Conservation (phyloP, 1,140 invertebrate species). For the Copidosoma floridanum region DNA sequence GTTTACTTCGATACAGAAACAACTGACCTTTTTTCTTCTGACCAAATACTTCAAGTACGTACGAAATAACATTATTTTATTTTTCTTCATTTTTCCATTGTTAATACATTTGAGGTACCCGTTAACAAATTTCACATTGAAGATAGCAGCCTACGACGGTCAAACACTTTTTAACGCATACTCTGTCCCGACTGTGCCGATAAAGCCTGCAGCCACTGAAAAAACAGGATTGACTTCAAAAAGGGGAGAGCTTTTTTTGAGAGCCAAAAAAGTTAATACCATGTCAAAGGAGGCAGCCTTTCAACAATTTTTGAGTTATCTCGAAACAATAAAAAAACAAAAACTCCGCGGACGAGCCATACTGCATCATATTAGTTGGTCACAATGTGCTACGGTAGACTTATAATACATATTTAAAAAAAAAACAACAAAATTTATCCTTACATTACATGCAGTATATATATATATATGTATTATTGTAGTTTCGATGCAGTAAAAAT, state of each 20-base stretch:
- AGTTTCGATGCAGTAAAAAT: not conserved
- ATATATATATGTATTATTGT: not conserved
- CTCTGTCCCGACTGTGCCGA: slow-evolving; percentile 9
- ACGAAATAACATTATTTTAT: not conserved
- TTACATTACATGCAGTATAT: not conserved
- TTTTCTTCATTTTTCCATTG: not conserved
- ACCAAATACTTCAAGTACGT: slow-evolving; percentile 4
- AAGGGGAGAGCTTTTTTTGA: slow-evolving; percentile 14
- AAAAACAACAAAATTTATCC: not conserved
- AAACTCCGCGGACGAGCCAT: not conserved
- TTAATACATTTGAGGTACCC: not conserved
- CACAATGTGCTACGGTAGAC: not conserved
- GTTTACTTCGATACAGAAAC: slow-evolving; percentile 9
- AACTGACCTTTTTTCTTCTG: not conserved
- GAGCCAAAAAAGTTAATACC: not conserved
- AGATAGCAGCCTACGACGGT: slow-evolving; percentile 8
- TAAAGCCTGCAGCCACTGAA: not conserved
- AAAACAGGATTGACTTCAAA: slow-evolving; percentile 7
- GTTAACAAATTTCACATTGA: not conserved
- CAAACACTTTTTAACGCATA: slow-evolving; percentile 13
- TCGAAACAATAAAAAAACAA: not conserved
- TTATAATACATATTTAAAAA: not conserved
- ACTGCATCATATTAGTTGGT: not conserved
- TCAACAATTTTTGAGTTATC: not conserved
- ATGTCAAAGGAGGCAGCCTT: not conserved